A percentile compares a stretch with the other conserved stretches of the same genome.
Evolutionary conservation across 2,113 vertebrate genomes (phyloP).

Genomic region (Ctenomys sociabilis): DNA sequence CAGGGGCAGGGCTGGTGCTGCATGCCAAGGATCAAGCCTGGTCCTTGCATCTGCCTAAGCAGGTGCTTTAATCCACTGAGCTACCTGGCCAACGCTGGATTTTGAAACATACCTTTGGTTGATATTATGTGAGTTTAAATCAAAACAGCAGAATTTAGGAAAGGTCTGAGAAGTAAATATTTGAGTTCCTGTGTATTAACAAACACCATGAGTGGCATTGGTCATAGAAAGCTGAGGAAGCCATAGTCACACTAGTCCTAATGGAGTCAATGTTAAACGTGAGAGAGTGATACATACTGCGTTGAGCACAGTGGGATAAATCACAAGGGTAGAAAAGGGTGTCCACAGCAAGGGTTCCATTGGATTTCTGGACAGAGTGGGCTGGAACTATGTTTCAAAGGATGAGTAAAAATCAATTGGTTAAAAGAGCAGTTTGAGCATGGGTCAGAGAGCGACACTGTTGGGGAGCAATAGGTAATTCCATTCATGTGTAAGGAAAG

Average conservation of each 20-base stretch:
- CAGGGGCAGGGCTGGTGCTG: too few relatives aligned
- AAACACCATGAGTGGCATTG: not conserved
- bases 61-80: too few relatives aligned
- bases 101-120: conserved; percentile 9
- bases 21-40: too few relatives aligned
- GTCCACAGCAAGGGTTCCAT: fast-evolving
- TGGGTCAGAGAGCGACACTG: not conserved
- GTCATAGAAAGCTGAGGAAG: not conserved
- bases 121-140: not conserved
- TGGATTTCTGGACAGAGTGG: not conserved
- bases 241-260: not conserved
- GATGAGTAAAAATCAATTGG: not conserved
- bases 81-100: too few relatives aligned
- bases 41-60: too few relatives aligned
- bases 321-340: not conserved
- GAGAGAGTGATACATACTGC: not conserved
- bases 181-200: not conserved
- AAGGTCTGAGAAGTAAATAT: conserved; percentile 30
- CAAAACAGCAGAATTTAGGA: conserved; percentile 22
- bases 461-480: not conserved
- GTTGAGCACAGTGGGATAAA: not conserved
- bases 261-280: not conserved
- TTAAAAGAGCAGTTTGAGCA: not conserved
- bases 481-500: not conserved
- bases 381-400: conserved; percentile 10